Evolutionary conservation across 1,140 invertebrate genomes (phyloP), one percentile per base, ranked within the genome.

Genomic region (Oreohelix idahoensis): DNA sequence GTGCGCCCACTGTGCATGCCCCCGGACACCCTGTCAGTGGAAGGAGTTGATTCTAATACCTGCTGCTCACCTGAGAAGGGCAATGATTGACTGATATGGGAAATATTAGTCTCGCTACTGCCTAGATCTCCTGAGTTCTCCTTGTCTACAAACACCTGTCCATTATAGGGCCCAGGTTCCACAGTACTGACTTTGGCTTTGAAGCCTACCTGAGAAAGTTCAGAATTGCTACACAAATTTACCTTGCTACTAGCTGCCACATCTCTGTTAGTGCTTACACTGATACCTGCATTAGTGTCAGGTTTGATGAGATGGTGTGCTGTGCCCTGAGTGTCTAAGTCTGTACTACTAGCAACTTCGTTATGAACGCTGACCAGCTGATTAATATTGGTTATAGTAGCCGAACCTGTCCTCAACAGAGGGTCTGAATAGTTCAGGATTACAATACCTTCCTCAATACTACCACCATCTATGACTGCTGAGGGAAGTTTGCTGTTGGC

Each of bases 1-100:
- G 86, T 71, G 58, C 82, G 83, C 74, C 86, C 84, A 87, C 85
- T 86, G 83, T 87, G 82, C 86, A 87, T 87, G 73, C 86, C 87
- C 85, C 87, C 85, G 13, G 84, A 84, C 77, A 79, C 71, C 78
- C 81, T 39, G 42, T 82, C 38, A 29, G 8, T 39, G 36, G 36
- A 49, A 35, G 71, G 32, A 29, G 42, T 29, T 15, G 80, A n/a
- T 39, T 63, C 80, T 70, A 39, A 26, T n/a, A 53, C 10, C n/a
- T 71, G 80, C 32, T 49, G 45, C 71, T 82, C 42, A 0, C 20
- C 45, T 51, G 71, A n/a, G n/a, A 66, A 29, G 1, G 42, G 15
- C 49, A 75, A 36, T n/a, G 42, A 39, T 36, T 71, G 66, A 20
- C 10, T 71, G 26, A 36, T 73, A 38, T 39, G 35, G 26, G 35